phyloP scores from a whole-genome alignment of 2,888 invertebrate genomes.

The Oscheius sp. region DNA sequence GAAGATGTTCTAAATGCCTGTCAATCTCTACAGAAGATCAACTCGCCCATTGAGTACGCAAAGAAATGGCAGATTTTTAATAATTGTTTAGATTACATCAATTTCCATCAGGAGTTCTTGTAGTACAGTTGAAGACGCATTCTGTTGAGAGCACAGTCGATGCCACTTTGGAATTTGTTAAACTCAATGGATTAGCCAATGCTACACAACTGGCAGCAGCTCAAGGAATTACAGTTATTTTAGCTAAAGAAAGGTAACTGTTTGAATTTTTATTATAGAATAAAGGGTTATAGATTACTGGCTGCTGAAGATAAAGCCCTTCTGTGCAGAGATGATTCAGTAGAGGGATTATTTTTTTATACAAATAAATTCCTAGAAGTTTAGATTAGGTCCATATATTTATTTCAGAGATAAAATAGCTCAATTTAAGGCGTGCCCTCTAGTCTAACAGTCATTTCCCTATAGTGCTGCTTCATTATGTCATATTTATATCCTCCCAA shows the following conservation, averaged over 20 bases:
- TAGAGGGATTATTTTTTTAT: constrained; percentile 93
- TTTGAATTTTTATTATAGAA: not conserved
- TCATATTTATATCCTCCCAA: not conserved
- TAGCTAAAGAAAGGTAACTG: constrained; percentile 84
- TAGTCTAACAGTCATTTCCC: constrained; percentile 13
- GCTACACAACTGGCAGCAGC: constrained; percentile 85
- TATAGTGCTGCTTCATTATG: constrained; percentile 3
- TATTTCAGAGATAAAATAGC: constrained; percentile 7
- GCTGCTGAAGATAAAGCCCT: constrained; percentile 87
- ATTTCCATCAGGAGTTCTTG: constrained; percentile 95
- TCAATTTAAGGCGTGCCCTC: constrained; percentile 23
- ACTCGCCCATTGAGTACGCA: constrained; percentile 74
- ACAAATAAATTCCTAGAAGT: constrained; percentile 83
- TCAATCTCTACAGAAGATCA: constrained; percentile 74
- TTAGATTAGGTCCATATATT: not conserved
- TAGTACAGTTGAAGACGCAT: constrained; percentile 84
- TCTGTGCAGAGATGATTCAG: constrained; percentile 92
- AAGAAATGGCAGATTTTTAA: not conserved
- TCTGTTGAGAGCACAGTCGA: constrained; percentile 75
- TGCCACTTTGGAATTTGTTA: constrained; percentile 74
- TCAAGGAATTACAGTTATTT: constrained; percentile 86
- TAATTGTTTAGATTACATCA: constrained; percentile 79
- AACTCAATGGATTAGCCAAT: constrained; percentile 81
- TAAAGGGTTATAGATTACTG: constrained; percentile 78
- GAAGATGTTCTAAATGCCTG: constrained; percentile 95